phyloP scores from a whole-genome alignment of 2,888 invertebrate genomes.

The Eustalomyia histrio region DNA sequence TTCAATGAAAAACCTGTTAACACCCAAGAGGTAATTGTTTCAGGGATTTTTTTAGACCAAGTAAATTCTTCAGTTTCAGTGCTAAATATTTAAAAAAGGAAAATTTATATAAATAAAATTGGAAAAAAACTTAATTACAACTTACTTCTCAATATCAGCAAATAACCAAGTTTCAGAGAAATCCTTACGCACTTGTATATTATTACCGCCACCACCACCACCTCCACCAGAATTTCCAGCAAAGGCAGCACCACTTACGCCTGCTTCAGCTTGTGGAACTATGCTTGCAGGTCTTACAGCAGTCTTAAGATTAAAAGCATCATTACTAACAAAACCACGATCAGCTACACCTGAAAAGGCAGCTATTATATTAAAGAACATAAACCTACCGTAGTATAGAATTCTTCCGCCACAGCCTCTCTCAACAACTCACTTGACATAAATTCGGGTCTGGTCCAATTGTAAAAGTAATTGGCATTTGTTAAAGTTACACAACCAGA shows the following conservation, averaged over 20 bases:
- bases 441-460: constrained; percentile 71
- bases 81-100: constrained; percentile 29
- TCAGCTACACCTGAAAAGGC: constrained; percentile 34
- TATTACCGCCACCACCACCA: neutral
- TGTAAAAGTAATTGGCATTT: constrained; percentile 76
- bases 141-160: constrained; percentile 78
- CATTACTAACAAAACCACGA: constrained; percentile 31
- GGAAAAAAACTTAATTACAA: neutral
- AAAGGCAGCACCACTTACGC: neutral
- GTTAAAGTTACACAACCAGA: constrained; percentile 77
- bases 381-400: constrained; percentile 43
- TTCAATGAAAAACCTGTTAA: constrained; percentile 90
- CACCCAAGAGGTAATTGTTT: constrained; percentile 91
- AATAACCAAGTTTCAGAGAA: constrained; percentile 87
- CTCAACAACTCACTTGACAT: constrained; percentile 48
- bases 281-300: neutral
- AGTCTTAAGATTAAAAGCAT: constrained; percentile 46
- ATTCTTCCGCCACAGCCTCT: neutral
- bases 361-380: constrained; percentile 14
- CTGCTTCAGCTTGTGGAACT: neutral
- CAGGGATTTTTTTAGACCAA: constrained; percentile 83
- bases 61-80: constrained; percentile 71
- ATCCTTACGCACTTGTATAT: constrained; percentile 80
- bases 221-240: neutral
- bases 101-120: neutral